These are phyloP conservation scores for Trogon surrucura DNA, from an alignment of 2,113 vertebrate species.

Conservation along the genomic window DNA sequence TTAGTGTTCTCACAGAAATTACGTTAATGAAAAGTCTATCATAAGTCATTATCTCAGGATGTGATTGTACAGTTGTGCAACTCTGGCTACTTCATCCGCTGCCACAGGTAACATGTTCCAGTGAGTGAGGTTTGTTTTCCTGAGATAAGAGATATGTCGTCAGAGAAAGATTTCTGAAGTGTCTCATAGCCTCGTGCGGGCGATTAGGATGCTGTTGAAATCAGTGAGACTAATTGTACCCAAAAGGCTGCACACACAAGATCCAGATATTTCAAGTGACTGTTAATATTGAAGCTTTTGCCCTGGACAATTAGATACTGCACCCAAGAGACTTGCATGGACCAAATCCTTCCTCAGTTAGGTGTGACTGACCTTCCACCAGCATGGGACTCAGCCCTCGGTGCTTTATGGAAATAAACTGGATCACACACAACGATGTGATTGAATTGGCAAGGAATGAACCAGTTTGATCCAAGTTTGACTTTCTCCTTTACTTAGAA, in stretches of 20 bases:
- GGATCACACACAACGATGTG: neutral
- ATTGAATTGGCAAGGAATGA: neutral
- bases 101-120: neutral
- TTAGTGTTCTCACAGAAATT: neutral
- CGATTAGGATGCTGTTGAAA: slow-evolving; percentile 23
- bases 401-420: neutral
- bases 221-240: neutral
- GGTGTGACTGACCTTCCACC: neutral
- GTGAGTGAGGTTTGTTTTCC: neutral
- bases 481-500: neutral
- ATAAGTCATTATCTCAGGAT: neutral
- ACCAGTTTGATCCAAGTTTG: neutral
- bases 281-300: neutral
- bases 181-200: neutral
- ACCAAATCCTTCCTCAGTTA: neutral
- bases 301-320: neutral
- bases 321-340: neutral
- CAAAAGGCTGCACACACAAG: neutral
- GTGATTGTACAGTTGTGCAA: neutral
- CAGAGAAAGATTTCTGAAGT: neutral
- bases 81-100: neutral
- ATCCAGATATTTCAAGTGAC: neutral
- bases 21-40: neutral
- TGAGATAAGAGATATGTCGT: slow-evolving; percentile 15
- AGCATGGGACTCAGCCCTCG: neutral